These are phyloP conservation scores for Sebastes baramenuke DNA, from an alignment of 2,797 vertebrate species.

Conservation along the genomic window DNA sequence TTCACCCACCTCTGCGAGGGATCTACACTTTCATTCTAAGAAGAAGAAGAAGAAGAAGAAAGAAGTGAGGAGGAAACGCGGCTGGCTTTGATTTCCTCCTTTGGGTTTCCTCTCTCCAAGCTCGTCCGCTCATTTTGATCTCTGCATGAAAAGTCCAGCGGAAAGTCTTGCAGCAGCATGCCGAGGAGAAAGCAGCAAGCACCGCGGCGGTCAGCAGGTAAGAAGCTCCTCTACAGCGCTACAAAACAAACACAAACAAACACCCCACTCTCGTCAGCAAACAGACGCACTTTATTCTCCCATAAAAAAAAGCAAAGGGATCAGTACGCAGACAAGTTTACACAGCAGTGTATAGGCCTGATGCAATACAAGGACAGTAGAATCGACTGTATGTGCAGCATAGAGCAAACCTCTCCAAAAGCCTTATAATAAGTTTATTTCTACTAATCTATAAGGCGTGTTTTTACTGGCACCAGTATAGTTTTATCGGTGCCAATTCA, in stretches of 20 bases:
- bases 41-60: conserved; percentile 11
- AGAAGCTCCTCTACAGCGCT: conserved; percentile 29
- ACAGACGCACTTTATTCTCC: background rate
- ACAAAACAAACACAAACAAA: conserved; percentile 8
- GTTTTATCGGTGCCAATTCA: conserved; percentile 43
- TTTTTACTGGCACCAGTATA: conserved; percentile 32
- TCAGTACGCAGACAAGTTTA: conserved; percentile 24
- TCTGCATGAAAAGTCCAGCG: conserved; percentile 94
- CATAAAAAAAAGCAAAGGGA: background rate
- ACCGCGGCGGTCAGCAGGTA: conserved; percentile 96
- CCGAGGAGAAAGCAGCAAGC: conserved; percentile 99
- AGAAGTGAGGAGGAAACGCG: conserved; percentile 2
- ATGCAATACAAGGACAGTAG: background rate
- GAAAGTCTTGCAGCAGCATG: conserved; percentile 90
- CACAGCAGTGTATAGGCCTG: conserved; percentile 11
- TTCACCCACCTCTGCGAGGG: conserved; percentile 27
- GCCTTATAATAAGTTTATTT: conserved; percentile 23
- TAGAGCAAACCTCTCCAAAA: background rate
- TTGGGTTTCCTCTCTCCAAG: conserved; percentile 56
- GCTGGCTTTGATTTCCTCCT: conserved; percentile 53
- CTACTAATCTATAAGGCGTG: background rate
- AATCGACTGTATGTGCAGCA: background rate
- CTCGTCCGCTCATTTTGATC: conserved; percentile 71
- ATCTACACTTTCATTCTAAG: conserved; percentile 36
- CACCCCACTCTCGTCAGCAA: background rate